Evolutionary conservation across 2,797 vertebrate species (phyloP).

Genomic region (Peromyscus aztecus): DNA sequence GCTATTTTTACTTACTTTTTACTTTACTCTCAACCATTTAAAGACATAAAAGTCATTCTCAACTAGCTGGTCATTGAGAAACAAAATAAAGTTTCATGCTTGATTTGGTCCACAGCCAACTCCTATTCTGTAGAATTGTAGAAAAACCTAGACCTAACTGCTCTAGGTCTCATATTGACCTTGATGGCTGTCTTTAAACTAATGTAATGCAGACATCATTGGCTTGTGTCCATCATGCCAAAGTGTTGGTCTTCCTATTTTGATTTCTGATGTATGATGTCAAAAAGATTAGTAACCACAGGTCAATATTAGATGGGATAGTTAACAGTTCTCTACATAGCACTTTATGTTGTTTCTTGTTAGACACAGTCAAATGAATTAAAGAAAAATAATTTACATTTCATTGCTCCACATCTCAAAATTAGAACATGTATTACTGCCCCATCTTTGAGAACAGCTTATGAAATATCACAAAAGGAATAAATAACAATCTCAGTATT

Average conservation of each 20-base stretch:
- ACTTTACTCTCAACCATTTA: not conserved
- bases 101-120: not conserved
- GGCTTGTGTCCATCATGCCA: not conserved
- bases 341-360: not conserved
- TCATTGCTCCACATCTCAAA: not conserved
- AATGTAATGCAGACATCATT: not conserved
- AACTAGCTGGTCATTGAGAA: not conserved
- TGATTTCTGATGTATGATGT: not conserved
- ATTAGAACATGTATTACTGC: not conserved
- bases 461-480: not conserved
- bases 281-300: not conserved
- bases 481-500: not conserved
- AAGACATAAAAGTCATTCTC: not conserved
- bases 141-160: not conserved
- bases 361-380: constrained; percentile 10
- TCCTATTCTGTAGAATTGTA: not conserved
- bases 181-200: not conserved
- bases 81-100: not conserved
- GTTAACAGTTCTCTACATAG: not conserved
- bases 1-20: not conserved
- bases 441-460: not conserved
- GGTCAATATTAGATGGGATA: not conserved
- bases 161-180: not conserved
- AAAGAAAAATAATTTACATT: not conserved
- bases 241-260: not conserved